phyloP scores from a whole-genome alignment of 2,113 vertebrate genomes.

The Pygoscelis antarcticus region DNA sequence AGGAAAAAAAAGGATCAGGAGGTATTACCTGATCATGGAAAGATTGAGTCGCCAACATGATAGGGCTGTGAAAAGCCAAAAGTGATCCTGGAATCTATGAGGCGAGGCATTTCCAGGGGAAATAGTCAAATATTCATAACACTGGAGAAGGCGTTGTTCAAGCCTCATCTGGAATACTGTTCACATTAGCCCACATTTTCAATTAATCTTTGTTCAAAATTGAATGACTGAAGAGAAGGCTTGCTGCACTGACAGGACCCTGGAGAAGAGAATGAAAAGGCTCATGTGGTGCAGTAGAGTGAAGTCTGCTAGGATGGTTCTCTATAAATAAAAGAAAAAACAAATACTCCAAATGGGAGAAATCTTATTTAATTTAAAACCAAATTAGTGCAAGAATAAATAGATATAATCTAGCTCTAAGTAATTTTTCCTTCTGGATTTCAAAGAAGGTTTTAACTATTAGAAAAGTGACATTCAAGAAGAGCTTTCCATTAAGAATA shows the following conservation, averaged over 20 bases:
- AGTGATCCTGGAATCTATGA: slow-evolving; percentile 13
- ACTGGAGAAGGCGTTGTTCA: neutral
- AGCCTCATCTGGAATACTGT: slow-evolving; percentile 19
- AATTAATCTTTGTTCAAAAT: slow-evolving; percentile 1
- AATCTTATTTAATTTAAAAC: neutral
- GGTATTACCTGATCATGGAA: neutral
- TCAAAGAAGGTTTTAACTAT: neutral
- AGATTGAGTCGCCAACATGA: neutral
- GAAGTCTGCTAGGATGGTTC: neutral
- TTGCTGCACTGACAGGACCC: neutral
- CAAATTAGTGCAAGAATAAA: neutral
- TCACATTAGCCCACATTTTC: slow-evolving; percentile 14
- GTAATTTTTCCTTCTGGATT: neutral
- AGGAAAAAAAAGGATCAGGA: neutral
- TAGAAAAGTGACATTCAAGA: neutral
- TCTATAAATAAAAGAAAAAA: neutral
- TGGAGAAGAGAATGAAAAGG: neutral
- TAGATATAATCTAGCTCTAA: neutral
- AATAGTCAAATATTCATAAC: neutral
- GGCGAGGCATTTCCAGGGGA: neutral
- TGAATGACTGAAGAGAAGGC: neutral
- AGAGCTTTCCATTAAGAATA: neutral
- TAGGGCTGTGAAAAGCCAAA: neutral
- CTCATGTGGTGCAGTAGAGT: neutral
- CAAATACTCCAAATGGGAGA: neutral